These are phyloP conservation scores for Gorsachius goisagi DNA, from an alignment of 2,113 vertebrate species.

Conservation along the genomic window DNA sequence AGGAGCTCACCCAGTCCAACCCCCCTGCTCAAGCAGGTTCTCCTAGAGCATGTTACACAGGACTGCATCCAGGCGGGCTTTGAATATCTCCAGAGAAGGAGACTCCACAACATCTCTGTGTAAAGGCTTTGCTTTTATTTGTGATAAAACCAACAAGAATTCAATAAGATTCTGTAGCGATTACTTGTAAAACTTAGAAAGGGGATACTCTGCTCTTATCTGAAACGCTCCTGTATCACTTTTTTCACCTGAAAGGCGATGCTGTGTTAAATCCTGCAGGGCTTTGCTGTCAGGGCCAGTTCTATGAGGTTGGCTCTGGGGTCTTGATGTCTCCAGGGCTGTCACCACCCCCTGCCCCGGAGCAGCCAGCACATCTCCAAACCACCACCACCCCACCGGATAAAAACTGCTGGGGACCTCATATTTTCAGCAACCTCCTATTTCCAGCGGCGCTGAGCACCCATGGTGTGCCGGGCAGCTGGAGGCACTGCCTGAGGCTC, in stretches of 20 bases:
- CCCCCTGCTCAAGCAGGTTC: too few relatives aligned
- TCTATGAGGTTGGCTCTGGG: background rate
- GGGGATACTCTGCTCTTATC: background rate
- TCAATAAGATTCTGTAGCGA: background rate
- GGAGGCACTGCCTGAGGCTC: background rate
- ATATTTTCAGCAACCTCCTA: background rate
- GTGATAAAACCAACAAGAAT: background rate
- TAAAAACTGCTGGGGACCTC: background rate
- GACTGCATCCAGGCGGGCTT: too few relatives aligned
- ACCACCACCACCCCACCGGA: rapidly evolving
- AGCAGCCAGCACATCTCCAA: background rate
- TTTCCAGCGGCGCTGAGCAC: background rate
- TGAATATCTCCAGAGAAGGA: too few relatives aligned
- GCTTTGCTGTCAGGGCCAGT: background rate
- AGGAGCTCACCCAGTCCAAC: too few relatives aligned
- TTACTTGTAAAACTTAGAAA: background rate
- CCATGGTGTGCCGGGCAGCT: background rate
- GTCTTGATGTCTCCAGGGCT: background rate
- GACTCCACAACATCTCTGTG: background rate
- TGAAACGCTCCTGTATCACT: background rate
- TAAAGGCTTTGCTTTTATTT: background rate
- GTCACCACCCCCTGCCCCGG: background rate
- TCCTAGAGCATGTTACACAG: too few relatives aligned
- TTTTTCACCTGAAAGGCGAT: background rate
- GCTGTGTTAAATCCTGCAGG: background rate